Conservation (phyloP, 1,140 invertebrate genomes). For the Drosophila arizonae region DNA sequence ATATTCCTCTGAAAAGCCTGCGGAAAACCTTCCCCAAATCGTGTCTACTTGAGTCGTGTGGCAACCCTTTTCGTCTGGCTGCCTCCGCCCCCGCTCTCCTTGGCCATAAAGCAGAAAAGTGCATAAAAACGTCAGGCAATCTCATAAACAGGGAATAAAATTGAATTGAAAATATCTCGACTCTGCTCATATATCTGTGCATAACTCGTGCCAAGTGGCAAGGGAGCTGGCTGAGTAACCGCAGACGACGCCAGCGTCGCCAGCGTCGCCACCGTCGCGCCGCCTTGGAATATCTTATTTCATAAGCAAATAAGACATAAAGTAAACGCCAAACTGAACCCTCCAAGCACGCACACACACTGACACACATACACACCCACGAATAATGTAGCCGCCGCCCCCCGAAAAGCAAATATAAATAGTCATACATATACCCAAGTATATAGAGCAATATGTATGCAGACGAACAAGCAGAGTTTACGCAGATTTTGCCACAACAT, state of each 20-base stretch:
- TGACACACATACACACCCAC: no score
- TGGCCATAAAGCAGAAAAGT: constrained; percentile 50
- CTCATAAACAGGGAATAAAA: constrained; percentile 78
- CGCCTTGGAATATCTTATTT: constrained; percentile 68
- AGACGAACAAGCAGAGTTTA: constrained; percentile 56
- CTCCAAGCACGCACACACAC: constrained; percentile 24
- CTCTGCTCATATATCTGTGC: constrained; percentile 45
- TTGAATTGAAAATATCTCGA: constrained; percentile 39
- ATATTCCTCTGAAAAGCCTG: no score
- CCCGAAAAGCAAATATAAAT: constrained; percentile 38
- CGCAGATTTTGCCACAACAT: constrained; percentile 73
- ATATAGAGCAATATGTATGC: constrained; percentile 3
- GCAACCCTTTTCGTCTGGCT: constrained; percentile 1
- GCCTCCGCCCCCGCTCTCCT: constrained; percentile 39
- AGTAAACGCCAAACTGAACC: constrained; percentile 53
- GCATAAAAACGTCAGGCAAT: constrained; percentile 74
- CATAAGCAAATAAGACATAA: constrained; percentile 78
- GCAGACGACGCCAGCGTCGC: neutral
- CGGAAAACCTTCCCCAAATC: constrained; percentile 1
- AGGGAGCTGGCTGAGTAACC: neutral
- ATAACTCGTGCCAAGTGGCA: constrained; percentile 47
- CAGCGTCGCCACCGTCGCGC: neutral
- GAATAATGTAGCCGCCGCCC: neutral
- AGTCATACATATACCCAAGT: constrained; percentile 6
- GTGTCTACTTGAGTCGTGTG: neutral